Evolutionary conservation across 2,797 vertebrate genomes (phyloP).

Genomic region (Dromococcyx pavoninus): DNA sequence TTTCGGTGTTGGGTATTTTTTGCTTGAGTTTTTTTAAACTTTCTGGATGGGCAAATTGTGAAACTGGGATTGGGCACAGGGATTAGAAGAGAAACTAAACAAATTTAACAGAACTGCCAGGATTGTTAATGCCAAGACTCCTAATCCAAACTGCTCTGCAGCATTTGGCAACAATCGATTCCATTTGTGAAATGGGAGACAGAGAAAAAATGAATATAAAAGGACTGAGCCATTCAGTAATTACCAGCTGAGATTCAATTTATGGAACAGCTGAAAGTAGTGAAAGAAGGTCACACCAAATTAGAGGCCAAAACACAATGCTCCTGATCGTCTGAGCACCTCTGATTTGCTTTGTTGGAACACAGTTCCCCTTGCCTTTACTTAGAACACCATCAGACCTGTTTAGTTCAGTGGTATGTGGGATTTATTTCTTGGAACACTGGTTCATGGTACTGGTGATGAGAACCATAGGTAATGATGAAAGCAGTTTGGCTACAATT

Average conservation of each 20-base stretch:
- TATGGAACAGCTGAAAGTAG: conserved; percentile 6
- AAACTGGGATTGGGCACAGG: background rate
- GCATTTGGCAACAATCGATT: background rate
- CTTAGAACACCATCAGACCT: background rate
- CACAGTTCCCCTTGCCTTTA: background rate
- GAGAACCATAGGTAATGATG: background rate
- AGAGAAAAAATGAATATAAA: background rate
- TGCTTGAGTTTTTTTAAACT: background rate
- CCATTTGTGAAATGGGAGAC: conserved; percentile 1
- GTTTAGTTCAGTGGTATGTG: background rate
- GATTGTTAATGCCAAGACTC: background rate
- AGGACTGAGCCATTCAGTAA: background rate
- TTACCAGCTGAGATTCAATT: conserved; percentile 24
- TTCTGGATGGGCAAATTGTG: background rate
- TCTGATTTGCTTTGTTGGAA: background rate
- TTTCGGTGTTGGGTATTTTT: background rate
- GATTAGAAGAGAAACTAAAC: conserved; percentile 2
- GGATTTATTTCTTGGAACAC: background rate
- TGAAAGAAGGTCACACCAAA: background rate
- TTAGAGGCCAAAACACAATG: background rate
- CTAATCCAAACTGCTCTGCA: background rate
- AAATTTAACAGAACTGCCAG: background rate
- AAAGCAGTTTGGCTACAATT: background rate
- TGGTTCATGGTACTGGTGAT: background rate
- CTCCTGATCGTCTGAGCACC: background rate